phyloP scores from a whole-genome alignment of 1,140 invertebrate genomes.

The Hirudo medicinalis region DNA sequence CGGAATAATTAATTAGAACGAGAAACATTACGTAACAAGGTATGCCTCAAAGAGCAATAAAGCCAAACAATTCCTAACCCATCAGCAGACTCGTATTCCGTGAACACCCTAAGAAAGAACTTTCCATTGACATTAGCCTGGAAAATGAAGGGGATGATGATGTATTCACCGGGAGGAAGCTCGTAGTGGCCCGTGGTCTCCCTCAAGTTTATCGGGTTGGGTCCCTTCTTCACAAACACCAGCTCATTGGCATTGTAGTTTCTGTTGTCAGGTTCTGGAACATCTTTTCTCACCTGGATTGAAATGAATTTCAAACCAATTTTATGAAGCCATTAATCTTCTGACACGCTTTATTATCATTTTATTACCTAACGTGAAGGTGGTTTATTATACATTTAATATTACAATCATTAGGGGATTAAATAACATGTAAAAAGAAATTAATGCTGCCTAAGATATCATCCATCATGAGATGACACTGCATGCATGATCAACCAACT shows the following conservation, averaged over 20 bases:
- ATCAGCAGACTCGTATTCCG: conserved; percentile 30
- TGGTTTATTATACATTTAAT: too few relatives aligned
- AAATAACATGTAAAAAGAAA: too few relatives aligned
- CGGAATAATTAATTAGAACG: too few relatives aligned
- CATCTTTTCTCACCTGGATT: background rate
- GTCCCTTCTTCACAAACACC: background rate
- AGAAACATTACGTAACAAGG: too few relatives aligned
- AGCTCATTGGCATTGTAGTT: too few relatives aligned
- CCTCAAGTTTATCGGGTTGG: conserved; percentile 34
- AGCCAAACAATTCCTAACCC: conserved; percentile 5
- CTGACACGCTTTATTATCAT: background rate
- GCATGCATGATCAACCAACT: background rate
- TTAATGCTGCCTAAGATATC: too few relatives aligned
- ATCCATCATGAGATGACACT: too few relatives aligned
- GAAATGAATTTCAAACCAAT: background rate
- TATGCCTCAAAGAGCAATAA: background rate
- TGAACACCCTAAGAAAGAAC: conserved; percentile 37
- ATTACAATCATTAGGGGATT: too few relatives aligned
- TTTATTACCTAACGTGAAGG: too few relatives aligned
- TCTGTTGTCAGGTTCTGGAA: too few relatives aligned
- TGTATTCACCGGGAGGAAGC: conserved; percentile 37
- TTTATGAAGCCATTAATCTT: background rate
- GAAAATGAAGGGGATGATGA: conserved; percentile 39
- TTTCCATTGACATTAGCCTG: conserved; percentile 27
- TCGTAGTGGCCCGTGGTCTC: conserved; percentile 38